Conservation (phyloP, 2,888 invertebrate species). For the Brachylomia viminalis region DNA sequence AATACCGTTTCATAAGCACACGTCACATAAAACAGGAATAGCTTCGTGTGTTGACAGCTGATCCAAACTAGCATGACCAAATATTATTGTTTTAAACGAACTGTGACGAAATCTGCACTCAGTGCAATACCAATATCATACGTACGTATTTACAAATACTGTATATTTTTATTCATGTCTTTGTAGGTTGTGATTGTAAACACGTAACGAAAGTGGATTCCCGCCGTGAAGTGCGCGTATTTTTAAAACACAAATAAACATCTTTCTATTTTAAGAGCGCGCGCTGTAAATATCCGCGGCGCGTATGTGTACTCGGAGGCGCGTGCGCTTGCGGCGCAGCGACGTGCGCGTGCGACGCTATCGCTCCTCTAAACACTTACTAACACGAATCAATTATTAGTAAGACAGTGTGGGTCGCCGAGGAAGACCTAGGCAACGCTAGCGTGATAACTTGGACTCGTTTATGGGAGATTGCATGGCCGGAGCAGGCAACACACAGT, state of each 20-base stretch:
- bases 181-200: constrained; percentile 3
- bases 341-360: not conserved
- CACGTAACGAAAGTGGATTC: constrained; percentile 2
- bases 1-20: not conserved
- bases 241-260: constrained; percentile 62
- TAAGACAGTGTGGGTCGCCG: not conserved
- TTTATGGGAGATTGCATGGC: not conserved
- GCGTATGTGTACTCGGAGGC: constrained; percentile 37
- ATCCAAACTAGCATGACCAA: not conserved
- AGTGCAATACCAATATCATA: not conserved
- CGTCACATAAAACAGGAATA: constrained; percentile 19
- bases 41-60: constrained; percentile 23
- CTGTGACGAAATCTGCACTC: not conserved
- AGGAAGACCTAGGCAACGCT: too few species aligned
- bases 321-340: not conserved
- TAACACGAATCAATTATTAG: not conserved
- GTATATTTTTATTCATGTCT: not conserved
- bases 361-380: not conserved
- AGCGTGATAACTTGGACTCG: not conserved
- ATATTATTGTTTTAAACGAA: constrained; percentile 28
- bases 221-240: constrained; percentile 30
- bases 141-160: not conserved
- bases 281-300: constrained; percentile 54
- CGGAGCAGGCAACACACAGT: too few species aligned
- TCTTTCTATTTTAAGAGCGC: constrained; percentile 43